Conservation (phyloP, 2,797 vertebrate genomes). For the Liasis olivaceus region DNA sequence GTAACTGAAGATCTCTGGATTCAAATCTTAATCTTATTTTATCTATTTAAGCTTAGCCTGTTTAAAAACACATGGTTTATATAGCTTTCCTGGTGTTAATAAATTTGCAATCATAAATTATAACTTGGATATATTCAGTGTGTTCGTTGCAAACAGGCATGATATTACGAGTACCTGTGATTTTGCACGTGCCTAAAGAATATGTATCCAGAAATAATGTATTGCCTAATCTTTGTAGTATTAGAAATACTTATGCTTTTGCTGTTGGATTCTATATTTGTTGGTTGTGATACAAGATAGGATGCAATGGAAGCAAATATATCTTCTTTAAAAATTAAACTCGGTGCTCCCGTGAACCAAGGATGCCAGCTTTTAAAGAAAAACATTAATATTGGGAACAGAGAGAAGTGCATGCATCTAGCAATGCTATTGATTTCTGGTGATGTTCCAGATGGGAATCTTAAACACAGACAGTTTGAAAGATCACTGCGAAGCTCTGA, state of each 20-base stretch:
- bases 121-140: neutral
- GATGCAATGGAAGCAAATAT: neutral
- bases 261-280: neutral
- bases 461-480: conserved; percentile 29
- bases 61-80: neutral
- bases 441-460: conserved; percentile 13
- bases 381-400: neutral
- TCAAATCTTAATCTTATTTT: neutral
- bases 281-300: neutral
- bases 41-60: neutral
- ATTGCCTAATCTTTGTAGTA: neutral
- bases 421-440: conserved; percentile 5
- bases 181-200: neutral
- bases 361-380: neutral
- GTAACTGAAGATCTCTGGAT: neutral
- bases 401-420: neutral
- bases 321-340: neutral
- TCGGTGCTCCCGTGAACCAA: neutral
- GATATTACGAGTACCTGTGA: no score
- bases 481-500: conserved; percentile 14
- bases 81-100: neutral
- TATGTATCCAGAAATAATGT: no score
- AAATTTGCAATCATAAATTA: neutral
- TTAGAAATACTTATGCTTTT: neutral
- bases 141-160: neutral